Evolutionary conservation across 2,113 vertebrate species (phyloP), one percentile per base, ranked within the genome.

Genomic region (Aix galericulata): DNA sequence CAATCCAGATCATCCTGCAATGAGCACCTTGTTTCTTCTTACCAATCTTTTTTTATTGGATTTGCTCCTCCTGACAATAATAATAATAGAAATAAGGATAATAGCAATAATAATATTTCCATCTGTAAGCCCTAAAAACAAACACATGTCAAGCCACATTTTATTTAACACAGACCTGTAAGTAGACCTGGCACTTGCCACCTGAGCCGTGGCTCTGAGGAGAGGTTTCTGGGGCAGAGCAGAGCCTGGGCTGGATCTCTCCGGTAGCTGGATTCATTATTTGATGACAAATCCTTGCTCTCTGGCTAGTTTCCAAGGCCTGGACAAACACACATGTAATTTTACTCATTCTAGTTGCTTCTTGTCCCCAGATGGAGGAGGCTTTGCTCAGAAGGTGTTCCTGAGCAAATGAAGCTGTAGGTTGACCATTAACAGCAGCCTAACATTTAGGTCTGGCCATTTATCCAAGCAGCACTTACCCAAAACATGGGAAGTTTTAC

Each of bases 401-500:
- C 60, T 62, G 38, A 68, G 76, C 62, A 72, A 58, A 13, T 62
- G 60, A 81, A 86, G 46, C 27, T 21, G 14, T 0, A 21, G 1
- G 1, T 1, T 58, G 63, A 12, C 17, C 32, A 21, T 63, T 63
- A 71, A 3, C 6, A 69, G 42, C 29, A 89, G 42, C 44, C 29
- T 50, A 63, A 29, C 29, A 13, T 27, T 22, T 36, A 21, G 50
- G 48, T 53, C 21, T 3, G 2, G 0, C 26, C 27, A 22, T 88
- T 5, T 31, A 1, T 60, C 36, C 11, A 69, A 13, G 63, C 10
- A 69, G 31, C 0, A 0, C 3, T 62, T 84, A 0, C 48, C 5
- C 29, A 36, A 31, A 88, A 58, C 5, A 59, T 1, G 5, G 52
- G 13, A 36, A 21, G 17, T 92, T 92, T 62, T 42, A 50, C 21